Evolutionary conservation across 2,888 invertebrate genomes (phyloP).

Genomic region (Proisotoma minuta): DNA sequence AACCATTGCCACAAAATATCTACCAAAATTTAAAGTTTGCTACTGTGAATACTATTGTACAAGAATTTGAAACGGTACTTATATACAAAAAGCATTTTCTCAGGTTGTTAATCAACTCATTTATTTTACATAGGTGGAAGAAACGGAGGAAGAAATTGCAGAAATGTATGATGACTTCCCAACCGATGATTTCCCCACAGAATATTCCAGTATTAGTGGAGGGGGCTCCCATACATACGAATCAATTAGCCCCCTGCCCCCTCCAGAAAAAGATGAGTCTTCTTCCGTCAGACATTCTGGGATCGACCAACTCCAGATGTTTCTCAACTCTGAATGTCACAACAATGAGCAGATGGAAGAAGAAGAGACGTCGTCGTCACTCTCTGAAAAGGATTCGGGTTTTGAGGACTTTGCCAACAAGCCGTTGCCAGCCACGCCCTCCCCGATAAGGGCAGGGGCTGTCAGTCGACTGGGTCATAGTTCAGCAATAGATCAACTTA

Average conservation of each 20-base stretch:
- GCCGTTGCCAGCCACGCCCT: neutral
- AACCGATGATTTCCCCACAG: slow-evolving; percentile 29
- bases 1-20: slow-evolving; percentile 7
- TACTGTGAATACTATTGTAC: slow-evolving; percentile 34
- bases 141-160: slow-evolving; percentile 41
- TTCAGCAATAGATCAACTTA: slow-evolving; percentile 43
- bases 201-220: slow-evolving; percentile 19
- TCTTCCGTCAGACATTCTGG: slow-evolving; percentile 35
- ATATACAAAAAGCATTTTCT: neutral
- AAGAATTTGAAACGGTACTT: slow-evolving; percentile 41
- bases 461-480: slow-evolving; percentile 43
- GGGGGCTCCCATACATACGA: slow-evolving; percentile 17
- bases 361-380: neutral
- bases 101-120: neutral
- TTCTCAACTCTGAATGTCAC: neutral
- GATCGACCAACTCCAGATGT: slow-evolving; percentile 34
- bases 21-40: slow-evolving; percentile 42
- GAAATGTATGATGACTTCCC: slow-evolving; percentile 45
- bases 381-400: neutral
- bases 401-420: neutral
- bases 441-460: slow-evolving; percentile 21
- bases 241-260: neutral
- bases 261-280: neutral
- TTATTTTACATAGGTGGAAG: slow-evolving; percentile 36
- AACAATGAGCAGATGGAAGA: no score